Evolutionary conservation across 2,113 vertebrate genomes (phyloP), one percentile per base, ranked within the genome.

Genomic region (Ciconia maguari): DNA sequence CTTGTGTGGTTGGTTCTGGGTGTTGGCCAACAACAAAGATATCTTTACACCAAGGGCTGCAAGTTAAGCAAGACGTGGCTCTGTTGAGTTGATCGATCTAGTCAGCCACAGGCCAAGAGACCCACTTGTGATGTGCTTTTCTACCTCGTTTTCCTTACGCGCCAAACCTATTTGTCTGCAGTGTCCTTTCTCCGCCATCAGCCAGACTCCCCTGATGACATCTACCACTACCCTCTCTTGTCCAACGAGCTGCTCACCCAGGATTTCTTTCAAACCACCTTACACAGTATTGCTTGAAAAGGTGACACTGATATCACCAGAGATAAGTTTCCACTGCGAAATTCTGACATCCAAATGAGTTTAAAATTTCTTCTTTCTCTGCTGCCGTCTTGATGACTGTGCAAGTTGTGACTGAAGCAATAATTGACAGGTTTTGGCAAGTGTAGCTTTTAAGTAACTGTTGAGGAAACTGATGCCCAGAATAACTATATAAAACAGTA

Each of bases 401-500:
- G 70, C 62, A 90, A 96, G 72, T 92, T 96, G 55, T 92, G 90
- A 83, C 75, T 91, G 75, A 86, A 64, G 36, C 49, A 90, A 18
- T 94, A 94, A 96, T 68, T 83, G 71, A 83, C 46, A 44, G 41
- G 36, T 69, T 94, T 94, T 57, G 89, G 46, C 52, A 93, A 93
- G 49, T 44, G 21, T 13, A 83, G 26, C 17, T 94, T 95, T 80
- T 49, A 77, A 65, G 29, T 74, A 69, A 69, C 64, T 66, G 61
- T 46, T 89, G 71, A 86, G 84, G 32, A 60, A 19, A 36, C 29
- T 85, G 71, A 83, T 81, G 64, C 44, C 75, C 64, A 76, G 71
- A 94, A 90, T 83, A 86, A 57, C 42, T 75, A 11, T 65, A 81
- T 78, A 71, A 95, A 92, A 74, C 21, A 81, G 83, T 93, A 95